These are phyloP conservation scores for Chelonia mydas DNA, from an alignment of 2,797 vertebrate genomes.

Conservation along the genomic window DNA sequence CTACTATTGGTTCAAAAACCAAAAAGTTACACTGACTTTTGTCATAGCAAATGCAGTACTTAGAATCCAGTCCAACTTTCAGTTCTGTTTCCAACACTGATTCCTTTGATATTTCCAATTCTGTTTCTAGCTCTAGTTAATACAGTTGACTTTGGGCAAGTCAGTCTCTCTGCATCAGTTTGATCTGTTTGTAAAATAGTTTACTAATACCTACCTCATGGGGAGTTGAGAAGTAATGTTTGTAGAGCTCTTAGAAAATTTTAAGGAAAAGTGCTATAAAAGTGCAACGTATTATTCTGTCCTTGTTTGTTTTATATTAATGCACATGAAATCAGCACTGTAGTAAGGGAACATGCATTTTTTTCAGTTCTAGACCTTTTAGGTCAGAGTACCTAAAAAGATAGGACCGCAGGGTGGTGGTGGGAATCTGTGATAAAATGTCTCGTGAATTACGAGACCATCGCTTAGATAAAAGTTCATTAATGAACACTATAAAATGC, in stretches of 20 bases:
- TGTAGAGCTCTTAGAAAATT: background rate
- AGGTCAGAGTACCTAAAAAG: background rate
- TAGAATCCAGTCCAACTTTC: background rate
- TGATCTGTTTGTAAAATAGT: background rate
- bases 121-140: background rate
- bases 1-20: constrained; percentile 26
- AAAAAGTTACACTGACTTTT: constrained; percentile 9
- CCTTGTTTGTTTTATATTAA: background rate
- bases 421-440: background rate
- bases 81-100: background rate
- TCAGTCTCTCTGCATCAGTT: constrained; percentile 10
- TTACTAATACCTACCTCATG: background rate
- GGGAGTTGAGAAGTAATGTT: background rate
- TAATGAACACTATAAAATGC: background rate
- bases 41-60: constrained; percentile 11
- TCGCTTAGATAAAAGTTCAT: background rate
- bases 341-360: background rate
- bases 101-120: constrained; percentile 20
- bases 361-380: background rate
- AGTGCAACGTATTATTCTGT: constrained; percentile 68
- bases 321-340: background rate
- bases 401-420: background rate
- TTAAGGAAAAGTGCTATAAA: constrained; percentile 57
- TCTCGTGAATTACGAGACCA: background rate
- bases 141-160: constrained; percentile 61